Evolutionary conservation across 2,888 invertebrate genomes (phyloP).

Genomic region (Catocala fraxini): DNA sequence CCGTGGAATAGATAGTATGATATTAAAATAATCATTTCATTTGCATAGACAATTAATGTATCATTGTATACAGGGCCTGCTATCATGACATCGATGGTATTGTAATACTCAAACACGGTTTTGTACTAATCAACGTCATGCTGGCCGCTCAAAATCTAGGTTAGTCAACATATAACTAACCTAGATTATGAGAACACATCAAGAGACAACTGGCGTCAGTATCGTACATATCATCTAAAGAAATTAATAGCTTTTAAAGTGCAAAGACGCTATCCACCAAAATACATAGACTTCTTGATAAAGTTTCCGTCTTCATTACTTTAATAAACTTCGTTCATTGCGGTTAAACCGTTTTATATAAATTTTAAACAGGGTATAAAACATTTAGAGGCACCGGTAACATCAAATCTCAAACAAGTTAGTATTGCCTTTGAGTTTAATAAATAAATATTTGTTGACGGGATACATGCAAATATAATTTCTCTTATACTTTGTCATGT

Average conservation of each 20-base stretch:
- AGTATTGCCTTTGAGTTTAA: background rate
- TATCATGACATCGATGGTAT: no score
- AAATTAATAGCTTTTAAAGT: no score
- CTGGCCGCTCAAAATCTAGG: background rate
- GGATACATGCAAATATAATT: no score
- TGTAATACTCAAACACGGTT: background rate
- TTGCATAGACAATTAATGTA: no score
- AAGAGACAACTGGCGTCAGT: no score
- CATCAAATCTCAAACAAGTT: slow-evolving; percentile 9
- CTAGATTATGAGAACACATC: no score
- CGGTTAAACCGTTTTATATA: slow-evolving; percentile 15
- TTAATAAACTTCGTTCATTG: slow-evolving; percentile 16
- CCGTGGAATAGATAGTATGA: no score
- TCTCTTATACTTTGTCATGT: no score
- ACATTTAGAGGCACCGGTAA: slow-evolving; percentile 5
- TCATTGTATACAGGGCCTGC: no score
- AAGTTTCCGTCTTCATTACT: slow-evolving; percentile 15
- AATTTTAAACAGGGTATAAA: slow-evolving; percentile 14
- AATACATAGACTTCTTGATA: slow-evolving; percentile 4
- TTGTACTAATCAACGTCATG: background rate
- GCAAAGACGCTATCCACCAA: background rate
- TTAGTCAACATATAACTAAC: no score
- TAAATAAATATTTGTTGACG: background rate
- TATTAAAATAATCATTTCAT: no score
- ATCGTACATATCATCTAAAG: no score